phyloP scores from a whole-genome alignment of 2,113 vertebrate genomes.

The Columba janthina region DNA sequence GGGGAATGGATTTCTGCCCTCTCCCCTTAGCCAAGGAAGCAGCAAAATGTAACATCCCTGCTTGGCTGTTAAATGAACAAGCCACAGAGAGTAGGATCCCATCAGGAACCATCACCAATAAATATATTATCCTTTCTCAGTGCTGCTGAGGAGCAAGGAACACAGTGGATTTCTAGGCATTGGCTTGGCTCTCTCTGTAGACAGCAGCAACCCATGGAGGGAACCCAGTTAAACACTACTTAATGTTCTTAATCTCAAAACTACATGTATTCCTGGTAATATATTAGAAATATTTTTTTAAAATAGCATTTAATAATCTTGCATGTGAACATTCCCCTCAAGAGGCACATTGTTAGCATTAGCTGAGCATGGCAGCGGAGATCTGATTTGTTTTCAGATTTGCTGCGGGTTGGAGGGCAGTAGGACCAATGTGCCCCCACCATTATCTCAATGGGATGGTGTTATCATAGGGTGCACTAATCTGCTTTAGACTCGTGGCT shows the following conservation, averaged over 20 bases:
- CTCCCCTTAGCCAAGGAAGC: background rate
- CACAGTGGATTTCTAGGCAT: fast-evolving
- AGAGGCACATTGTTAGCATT: background rate
- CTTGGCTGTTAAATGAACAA: background rate
- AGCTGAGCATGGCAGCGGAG: fast-evolving
- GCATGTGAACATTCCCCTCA: background rate
- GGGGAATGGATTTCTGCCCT: background rate
- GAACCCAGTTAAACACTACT: background rate
- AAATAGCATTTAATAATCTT: background rate
- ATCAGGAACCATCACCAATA: background rate
- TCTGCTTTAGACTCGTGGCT: background rate
- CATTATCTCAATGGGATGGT: background rate
- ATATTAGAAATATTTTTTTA: background rate
- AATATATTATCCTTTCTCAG: background rate
- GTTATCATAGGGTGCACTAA: background rate
- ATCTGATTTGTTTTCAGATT: background rate
- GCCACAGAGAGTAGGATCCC: background rate
- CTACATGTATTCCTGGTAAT: background rate
- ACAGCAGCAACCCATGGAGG: background rate
- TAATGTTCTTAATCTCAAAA: background rate
- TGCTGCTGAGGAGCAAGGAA: background rate
- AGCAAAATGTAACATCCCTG: background rate
- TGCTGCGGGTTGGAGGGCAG: background rate
- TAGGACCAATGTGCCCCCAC: background rate
- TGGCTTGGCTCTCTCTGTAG: background rate